Evolutionary conservation across 2,888 invertebrate species (phyloP).

Genomic region (Danaus chrysippus): DNA sequence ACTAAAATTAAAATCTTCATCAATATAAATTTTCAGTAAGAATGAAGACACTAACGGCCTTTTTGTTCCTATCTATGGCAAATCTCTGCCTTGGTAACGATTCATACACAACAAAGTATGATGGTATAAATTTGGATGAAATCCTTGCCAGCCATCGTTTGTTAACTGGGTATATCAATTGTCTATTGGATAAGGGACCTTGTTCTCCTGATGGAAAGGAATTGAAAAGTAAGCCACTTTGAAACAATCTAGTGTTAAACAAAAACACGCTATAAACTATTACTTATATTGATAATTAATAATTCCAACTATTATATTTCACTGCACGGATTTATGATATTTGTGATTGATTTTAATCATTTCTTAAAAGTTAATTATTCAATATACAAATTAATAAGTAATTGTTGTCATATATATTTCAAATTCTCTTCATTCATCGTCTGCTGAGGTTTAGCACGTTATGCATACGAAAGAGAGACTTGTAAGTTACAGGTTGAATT

Average conservation of each 20-base stretch:
- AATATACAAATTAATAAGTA: too few species aligned
- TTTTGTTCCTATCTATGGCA: conserved; percentile 26
- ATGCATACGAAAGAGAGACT: too few species aligned
- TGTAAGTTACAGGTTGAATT: too few species aligned
- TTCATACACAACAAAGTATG: conserved; percentile 84
- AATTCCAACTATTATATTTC: too few species aligned
- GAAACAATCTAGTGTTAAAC: neutral
- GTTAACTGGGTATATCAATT: conserved; percentile 84
- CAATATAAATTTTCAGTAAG: conserved; percentile 18
- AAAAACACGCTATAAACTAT: neutral
- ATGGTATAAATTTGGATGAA: conserved; percentile 85
- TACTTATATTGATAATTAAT: too few species aligned
- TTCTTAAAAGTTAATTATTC: too few species aligned
- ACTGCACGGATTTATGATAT: too few species aligned
- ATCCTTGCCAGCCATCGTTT: conserved; percentile 83
- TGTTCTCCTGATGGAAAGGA: conserved; percentile 87
- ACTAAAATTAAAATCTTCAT: too few species aligned
- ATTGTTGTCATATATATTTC: too few species aligned
- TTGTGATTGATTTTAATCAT: too few species aligned
- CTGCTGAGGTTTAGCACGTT: too few species aligned
- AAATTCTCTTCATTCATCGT: too few species aligned
- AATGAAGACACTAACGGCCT: conserved; percentile 28
- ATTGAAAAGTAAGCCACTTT: conserved; percentile 79
- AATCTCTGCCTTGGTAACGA: conserved; percentile 23
- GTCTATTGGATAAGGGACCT: conserved; percentile 81